Evolutionary conservation across 2,888 invertebrate species (phyloP).

Genomic region (Eudemis profundana): DNA sequence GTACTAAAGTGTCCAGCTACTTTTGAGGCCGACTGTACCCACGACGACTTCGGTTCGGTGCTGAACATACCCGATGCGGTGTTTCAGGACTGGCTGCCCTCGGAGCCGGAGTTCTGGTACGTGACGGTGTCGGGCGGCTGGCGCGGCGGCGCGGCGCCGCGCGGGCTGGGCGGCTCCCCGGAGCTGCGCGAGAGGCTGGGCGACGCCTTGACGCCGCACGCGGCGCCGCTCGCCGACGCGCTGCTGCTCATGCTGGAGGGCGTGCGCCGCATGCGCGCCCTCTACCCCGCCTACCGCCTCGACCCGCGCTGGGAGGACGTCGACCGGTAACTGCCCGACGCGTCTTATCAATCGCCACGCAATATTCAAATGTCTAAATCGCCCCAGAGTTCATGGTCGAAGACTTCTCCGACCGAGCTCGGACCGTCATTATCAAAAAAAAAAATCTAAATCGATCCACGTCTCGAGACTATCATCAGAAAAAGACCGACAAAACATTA

Average conservation of each 20-base stretch:
- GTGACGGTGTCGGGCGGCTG: slow-evolving; percentile 53
- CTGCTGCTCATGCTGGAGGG: slow-evolving; percentile 48
- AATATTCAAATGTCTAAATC: too few species aligned
- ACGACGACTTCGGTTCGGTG: neutral
- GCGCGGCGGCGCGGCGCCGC: slow-evolving; percentile 41
- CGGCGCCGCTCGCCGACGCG: slow-evolving; percentile 51
- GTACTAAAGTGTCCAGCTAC: too few species aligned
- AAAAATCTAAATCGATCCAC: too few species aligned
- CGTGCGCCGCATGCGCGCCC: slow-evolving; percentile 29
- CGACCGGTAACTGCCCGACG: too few species aligned
- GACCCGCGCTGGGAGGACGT: slow-evolving; percentile 40
- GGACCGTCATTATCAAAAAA: too few species aligned
- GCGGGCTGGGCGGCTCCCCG: slow-evolving; percentile 6
- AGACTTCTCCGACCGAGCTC: too few species aligned
- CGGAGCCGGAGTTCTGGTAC: slow-evolving; percentile 41
- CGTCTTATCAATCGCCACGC: too few species aligned
- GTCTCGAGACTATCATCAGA: too few species aligned
- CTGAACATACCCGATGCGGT: too few species aligned
- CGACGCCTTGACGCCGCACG: slow-evolving; percentile 50
- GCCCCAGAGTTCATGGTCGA: too few species aligned
- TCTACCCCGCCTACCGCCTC: slow-evolving; percentile 35
- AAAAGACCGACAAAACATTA: too few species aligned
- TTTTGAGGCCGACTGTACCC: neutral
- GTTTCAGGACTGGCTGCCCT: slow-evolving; percentile 19
- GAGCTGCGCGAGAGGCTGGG: slow-evolving; percentile 47